Percentiles rank a stretch among this genome's conserved stretches.
Conservation (phyloP, 2,797 vertebrate genomes). For the Xiphophorus birchmanni region DNA sequence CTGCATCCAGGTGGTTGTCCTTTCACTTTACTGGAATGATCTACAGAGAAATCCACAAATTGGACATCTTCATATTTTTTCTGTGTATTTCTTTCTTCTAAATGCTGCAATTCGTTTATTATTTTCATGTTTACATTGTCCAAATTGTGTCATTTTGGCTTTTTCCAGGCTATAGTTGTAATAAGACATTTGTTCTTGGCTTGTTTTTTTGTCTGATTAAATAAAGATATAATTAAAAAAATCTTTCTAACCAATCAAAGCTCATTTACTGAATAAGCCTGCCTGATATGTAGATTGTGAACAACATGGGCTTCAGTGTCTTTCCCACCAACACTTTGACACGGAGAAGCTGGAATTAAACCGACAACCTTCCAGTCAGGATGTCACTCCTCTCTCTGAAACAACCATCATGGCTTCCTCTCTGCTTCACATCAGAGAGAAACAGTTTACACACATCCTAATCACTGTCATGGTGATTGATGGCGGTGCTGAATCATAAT, state of each 20-base stretch:
- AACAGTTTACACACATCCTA: neutral
- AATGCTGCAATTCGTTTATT: neutral
- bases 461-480: neutral
- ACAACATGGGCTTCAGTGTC: neutral
- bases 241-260: neutral
- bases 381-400: neutral
- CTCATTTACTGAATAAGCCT: neutral
- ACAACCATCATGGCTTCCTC: neutral
- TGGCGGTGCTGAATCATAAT: neutral
- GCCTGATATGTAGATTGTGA: neutral
- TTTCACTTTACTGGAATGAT: neutral
- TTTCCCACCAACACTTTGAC: neutral
- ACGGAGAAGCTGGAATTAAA: neutral
- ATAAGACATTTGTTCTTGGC: neutral
- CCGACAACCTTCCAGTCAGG: neutral
- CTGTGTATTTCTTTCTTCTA: neutral
- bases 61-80: neutral
- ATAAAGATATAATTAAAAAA: neutral
- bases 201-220: neutral
- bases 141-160: neutral
- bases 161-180: neutral
- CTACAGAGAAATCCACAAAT: neutral
- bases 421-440: neutral
- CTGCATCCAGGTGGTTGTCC: neutral
- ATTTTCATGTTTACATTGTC: neutral